Base-by-base conservation (phyloP, 2,113 vertebrate genomes). In the Plotosus lineatus region DNA sequence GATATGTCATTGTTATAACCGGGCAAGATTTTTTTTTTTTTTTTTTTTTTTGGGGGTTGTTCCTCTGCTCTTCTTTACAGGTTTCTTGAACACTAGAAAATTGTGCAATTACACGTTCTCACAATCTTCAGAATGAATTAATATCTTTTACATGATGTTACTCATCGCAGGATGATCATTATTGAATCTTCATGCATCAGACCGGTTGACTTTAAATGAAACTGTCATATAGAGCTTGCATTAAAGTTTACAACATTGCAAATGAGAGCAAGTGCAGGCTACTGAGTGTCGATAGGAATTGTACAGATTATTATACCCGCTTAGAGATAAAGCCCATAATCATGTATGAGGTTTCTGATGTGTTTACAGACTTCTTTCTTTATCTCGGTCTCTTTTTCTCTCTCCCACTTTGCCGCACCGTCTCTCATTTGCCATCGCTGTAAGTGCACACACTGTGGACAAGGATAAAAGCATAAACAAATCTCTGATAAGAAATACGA, bases 381-480 rank as follows among this genome's bases (percentile, higher is more conserved):
- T 53, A 58, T 55, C 68, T 65, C 69, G 6, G 38, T 76, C 75
- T 75, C 51, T 82, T 50, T 42, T 65, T 69, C 61, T 63, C 65
- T 53, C 66, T 23, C 31, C 48, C 86, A 84, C 86, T 82, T 84
- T 77, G 79, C 85, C 72, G 86, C 88, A 82, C 87, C 88, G 87
- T 87, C 82, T 85, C 63, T 75, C 75, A 68, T 82, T 87, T 88
- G 85, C 88, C 88, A 86, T 84, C 87, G 85, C 88, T 82, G 78
- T 90, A 87, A 88, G 89, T 89, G 90, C 85, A 85, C 88, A 86
- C 88, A 87, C 87, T 87, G 90, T 86, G 90, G 91, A 90, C 90
- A 89, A 91, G 92, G 90, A 92, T 93, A 92, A 93, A 92, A 91
- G 88, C 90, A 92, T 92, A 92, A 92, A 94, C 92, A 93, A 92